These are phyloP conservation scores for Rhagonycha fulva DNA, from an alignment of 2,888 invertebrate genomes.

Conservation along the genomic window DNA sequence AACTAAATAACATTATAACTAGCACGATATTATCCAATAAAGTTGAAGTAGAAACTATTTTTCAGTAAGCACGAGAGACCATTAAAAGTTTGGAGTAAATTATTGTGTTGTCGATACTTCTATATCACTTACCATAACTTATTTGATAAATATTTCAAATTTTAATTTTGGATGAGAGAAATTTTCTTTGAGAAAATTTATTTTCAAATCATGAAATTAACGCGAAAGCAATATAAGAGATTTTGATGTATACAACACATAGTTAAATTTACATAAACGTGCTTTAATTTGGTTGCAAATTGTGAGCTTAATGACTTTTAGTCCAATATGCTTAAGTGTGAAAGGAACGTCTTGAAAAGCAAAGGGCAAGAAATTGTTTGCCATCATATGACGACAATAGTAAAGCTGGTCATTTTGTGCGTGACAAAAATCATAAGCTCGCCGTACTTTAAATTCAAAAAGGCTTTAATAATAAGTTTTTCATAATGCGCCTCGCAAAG, in stretches of 20 bases:
- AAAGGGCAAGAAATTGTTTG: slow-evolving; percentile 33
- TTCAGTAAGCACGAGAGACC: not conserved
- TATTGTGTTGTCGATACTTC: not conserved
- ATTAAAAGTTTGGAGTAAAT: not conserved
- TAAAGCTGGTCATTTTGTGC: slow-evolving; percentile 44
- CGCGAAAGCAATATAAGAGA: slow-evolving; percentile 13
- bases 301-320: slow-evolving; percentile 39
- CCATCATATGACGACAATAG: slow-evolving; percentile 40
- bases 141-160: not conserved
- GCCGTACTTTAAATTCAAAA: not conserved
- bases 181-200: not conserved
- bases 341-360: slow-evolving; percentile 1
- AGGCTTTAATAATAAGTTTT: not conserved
- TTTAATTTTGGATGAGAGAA: not conserved
- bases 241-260: slow-evolving; percentile 37
- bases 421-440: slow-evolving; percentile 45
- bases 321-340: slow-evolving; percentile 4
- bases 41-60: not conserved
- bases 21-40: not conserved
- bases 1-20: not conserved
- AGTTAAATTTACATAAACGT: slow-evolving; percentile 43
- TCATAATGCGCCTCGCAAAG: not conserved
- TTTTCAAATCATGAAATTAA: slow-evolving; percentile 6
- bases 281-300: slow-evolving; percentile 41
- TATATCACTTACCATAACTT: not conserved